A percentile compares a stretch with the other conserved stretches of the same genome.
Evolutionary conservation across 2,113 vertebrate species (phyloP).

Genomic region (Tragelaphus buxtoni): DNA sequence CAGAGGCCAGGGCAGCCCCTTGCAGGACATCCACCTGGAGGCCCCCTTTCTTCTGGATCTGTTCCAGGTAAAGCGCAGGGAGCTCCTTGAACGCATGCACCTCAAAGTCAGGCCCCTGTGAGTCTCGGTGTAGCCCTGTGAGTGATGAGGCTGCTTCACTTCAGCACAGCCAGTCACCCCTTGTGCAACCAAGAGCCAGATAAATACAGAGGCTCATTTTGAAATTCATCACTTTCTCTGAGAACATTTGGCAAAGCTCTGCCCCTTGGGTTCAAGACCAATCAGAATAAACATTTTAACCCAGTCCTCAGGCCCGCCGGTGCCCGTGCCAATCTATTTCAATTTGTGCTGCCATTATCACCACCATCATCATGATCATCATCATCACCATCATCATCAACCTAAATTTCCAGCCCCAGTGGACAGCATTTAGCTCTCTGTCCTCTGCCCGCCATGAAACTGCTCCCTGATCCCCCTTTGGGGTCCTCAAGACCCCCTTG

Average conservation of each 20-base stretch:
- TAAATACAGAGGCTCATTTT: background rate
- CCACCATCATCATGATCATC: background rate
- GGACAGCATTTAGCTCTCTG: background rate
- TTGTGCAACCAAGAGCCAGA: background rate
- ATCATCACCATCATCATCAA: background rate
- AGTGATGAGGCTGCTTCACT: too few species aligned
- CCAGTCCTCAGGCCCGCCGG: background rate
- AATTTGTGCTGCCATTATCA: background rate
- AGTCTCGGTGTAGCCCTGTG: accelerated
- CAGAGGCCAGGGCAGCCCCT: background rate
- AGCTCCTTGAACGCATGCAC: accelerated
- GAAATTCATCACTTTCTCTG: background rate
- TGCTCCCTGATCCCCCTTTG: too few species aligned
- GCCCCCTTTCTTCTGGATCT: background rate
- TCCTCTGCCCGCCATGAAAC: accelerated
- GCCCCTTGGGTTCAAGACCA: background rate
- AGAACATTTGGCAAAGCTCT: background rate
- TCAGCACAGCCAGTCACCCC: background rate
- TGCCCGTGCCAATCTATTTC: background rate
- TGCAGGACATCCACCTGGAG: accelerated
- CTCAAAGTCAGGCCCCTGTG: background rate
- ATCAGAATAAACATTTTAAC: background rate
- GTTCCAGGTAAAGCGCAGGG: background rate
- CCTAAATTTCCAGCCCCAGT: background rate
- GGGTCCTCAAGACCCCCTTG: background rate